Evolutionary conservation across 1,140 invertebrate species (phyloP).

Genomic region (Drepana arcuata): DNA sequence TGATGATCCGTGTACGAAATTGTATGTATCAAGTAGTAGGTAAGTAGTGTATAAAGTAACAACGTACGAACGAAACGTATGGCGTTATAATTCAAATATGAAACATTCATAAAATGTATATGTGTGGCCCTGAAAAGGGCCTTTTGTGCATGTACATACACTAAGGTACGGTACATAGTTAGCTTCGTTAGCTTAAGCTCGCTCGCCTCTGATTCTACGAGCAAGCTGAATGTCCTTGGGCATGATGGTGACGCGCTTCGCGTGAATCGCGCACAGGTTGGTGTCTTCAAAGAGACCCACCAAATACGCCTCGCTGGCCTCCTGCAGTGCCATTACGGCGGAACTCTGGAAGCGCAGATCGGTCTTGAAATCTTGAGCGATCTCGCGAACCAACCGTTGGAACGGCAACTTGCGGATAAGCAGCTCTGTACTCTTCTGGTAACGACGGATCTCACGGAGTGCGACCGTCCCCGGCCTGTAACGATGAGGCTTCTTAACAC

Average conservation of each 20-base stretch:
- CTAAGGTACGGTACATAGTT: no score
- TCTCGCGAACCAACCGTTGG: slow-evolving; percentile 87
- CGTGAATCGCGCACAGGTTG: slow-evolving; percentile 83
- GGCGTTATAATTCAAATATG: no score
- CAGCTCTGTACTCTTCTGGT: slow-evolving; percentile 85
- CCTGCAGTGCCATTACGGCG: slow-evolving; percentile 79
- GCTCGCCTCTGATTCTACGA: slow-evolving; percentile 82
- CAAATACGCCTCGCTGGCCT: slow-evolving; percentile 77
- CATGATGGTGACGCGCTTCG: slow-evolving; percentile 94
- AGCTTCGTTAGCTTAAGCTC: slow-evolving; percentile 79
- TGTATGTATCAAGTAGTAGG: no score
- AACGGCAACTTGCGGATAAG: slow-evolving; percentile 91
- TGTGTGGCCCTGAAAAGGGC: no score
- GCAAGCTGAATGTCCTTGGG: slow-evolving; percentile 92
- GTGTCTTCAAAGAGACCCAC: slow-evolving; percentile 89
- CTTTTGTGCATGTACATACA: no score
- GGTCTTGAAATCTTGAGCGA: slow-evolving; percentile 88
- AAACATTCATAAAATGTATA: no score
- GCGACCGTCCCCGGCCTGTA: slow-evolving; percentile 88
- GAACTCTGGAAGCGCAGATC: slow-evolving; percentile 87
- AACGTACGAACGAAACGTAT: no score
- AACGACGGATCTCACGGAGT: slow-evolving; percentile 86
- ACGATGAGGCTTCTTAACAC: slow-evolving; percentile 87
- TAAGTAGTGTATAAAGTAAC: no score
- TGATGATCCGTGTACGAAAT: no score